Evolutionary conservation across 2,797 vertebrate species (phyloP).

Genomic region (Emys orbicularis): DNA sequence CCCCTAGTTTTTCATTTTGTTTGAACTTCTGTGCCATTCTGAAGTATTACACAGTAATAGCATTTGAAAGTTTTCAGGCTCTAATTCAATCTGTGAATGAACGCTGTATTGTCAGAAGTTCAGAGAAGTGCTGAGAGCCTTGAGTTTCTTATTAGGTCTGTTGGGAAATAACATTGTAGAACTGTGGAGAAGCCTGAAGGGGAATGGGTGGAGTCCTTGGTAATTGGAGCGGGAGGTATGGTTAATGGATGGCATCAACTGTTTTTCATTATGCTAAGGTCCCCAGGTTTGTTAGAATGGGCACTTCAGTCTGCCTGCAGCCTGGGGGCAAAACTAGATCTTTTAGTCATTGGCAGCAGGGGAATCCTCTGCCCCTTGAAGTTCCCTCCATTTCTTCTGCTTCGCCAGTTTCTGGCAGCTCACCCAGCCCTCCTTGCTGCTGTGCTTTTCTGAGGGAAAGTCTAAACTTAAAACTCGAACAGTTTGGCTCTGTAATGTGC

Average conservation of each 20-base stretch:
- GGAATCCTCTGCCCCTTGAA: background rate
- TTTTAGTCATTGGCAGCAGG: background rate
- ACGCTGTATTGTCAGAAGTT: fast-evolving
- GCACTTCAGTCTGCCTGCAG: background rate
- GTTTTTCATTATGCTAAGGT: background rate
- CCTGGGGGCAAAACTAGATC: background rate
- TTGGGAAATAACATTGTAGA: fast-evolving
- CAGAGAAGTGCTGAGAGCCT: background rate
- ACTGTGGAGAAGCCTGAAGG: background rate
- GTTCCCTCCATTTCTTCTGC: background rate
- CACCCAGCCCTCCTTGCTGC: fast-evolving
- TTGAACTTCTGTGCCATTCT: background rate
- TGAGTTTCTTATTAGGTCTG: background rate
- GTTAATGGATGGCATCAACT: background rate
- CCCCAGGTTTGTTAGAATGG: background rate
- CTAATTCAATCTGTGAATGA: background rate
- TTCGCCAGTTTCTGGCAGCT: fast-evolving
- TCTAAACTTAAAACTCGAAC: background rate
- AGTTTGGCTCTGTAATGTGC: background rate
- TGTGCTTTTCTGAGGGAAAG: background rate
- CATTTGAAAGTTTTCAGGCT: background rate
- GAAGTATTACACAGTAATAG: conserved; percentile 4
- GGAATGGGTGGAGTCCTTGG: background rate
- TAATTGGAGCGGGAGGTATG: background rate
- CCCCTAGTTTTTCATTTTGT: background rate